Percentiles rank a stretch among this genome's conserved stretches.
Conservation (phyloP, 2,888 invertebrate genomes). For the Cyclophora albipunctata region DNA sequence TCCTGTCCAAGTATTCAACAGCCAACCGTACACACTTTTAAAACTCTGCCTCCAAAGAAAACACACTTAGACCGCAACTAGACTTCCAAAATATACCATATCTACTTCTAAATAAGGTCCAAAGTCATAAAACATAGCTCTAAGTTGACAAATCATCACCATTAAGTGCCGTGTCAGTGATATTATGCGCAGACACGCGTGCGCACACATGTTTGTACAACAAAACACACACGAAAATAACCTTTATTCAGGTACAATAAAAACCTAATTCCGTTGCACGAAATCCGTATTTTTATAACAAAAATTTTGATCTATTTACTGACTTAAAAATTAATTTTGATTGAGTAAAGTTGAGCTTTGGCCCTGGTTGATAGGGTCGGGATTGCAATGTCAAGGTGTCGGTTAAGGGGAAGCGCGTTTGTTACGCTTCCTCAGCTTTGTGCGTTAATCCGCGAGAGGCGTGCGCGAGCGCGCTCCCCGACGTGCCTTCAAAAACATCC, state of each 20-base stretch:
- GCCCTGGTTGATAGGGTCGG: slow-evolving; percentile 18
- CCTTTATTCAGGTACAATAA: slow-evolving; percentile 20
- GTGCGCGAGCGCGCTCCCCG: slow-evolving; percentile 52
- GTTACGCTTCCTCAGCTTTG: slow-evolving; percentile 49
- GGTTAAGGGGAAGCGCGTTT: slow-evolving; percentile 49
- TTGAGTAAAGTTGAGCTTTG: slow-evolving; percentile 25
- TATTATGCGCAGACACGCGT: slow-evolving; percentile 71
- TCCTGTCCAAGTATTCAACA: slow-evolving; percentile 31
- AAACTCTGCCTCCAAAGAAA: slow-evolving; percentile 42
- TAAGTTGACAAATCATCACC: slow-evolving; percentile 68
- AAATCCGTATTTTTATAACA: slow-evolving; percentile 14
- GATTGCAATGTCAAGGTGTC: slow-evolving; percentile 34
- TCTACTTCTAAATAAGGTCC: slow-evolving; percentile 16
- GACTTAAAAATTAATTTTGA: slow-evolving; percentile 21
- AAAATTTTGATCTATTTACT: slow-evolving; percentile 22
- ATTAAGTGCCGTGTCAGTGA: slow-evolving; percentile 59
- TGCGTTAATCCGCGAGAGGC: slow-evolving; percentile 53
- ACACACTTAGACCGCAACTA: slow-evolving; percentile 22
- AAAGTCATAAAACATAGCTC: slow-evolving; percentile 15
- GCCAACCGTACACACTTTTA: slow-evolving; percentile 49
- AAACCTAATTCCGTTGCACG: slow-evolving; percentile 19
- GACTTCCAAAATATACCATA: slow-evolving; percentile 14
- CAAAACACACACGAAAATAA: slow-evolving; percentile 23
- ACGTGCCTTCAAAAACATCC: slow-evolving; percentile 44
- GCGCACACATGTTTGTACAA: slow-evolving; percentile 32